phyloP scores from a whole-genome alignment of 2,888 invertebrate species.

The Itoplectis maculator region DNA sequence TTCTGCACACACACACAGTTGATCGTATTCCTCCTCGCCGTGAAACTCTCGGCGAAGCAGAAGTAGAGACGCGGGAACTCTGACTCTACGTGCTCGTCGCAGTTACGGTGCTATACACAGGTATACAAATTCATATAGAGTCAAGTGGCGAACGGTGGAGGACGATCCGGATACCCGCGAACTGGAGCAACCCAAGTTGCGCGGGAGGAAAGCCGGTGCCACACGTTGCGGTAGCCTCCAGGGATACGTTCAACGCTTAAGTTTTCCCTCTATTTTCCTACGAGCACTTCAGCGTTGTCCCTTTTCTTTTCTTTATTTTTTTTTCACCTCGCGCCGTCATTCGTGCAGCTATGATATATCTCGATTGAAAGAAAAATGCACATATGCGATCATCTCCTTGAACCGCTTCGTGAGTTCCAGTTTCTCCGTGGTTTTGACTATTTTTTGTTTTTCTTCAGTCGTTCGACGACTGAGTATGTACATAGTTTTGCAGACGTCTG shows the following conservation, averaged over 20 bases:
- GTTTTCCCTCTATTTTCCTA: constrained; percentile 26
- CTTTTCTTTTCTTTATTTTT: not conserved
- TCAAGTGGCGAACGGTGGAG: not conserved
- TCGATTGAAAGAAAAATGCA: constrained; percentile 17
- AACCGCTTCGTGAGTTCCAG: not conserved
- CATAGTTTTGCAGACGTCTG: not conserved
- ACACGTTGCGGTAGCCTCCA: constrained; percentile 1
- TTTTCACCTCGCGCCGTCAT: not conserved
- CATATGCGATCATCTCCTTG: not conserved
- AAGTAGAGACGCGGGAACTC: not conserved
- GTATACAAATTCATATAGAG: not conserved
- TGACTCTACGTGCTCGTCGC: not conserved
- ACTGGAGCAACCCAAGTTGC: constrained; percentile 38
- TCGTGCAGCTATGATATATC: not conserved
- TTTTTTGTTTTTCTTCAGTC: not conserved
- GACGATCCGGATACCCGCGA: constrained; percentile 18
- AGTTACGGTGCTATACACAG: not conserved
- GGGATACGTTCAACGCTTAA: constrained; percentile 8
- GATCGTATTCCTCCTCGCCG: not conserved
- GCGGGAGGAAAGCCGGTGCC: constrained; percentile 3
- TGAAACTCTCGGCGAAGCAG: constrained; percentile 6
- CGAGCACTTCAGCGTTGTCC: not conserved
- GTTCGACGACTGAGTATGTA: not conserved
- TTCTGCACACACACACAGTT: not conserved
- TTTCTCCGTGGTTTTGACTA: not conserved